Base-by-base conservation (phyloP, 2,888 invertebrate genomes). In the Himalopsyche tibetana region DNA sequence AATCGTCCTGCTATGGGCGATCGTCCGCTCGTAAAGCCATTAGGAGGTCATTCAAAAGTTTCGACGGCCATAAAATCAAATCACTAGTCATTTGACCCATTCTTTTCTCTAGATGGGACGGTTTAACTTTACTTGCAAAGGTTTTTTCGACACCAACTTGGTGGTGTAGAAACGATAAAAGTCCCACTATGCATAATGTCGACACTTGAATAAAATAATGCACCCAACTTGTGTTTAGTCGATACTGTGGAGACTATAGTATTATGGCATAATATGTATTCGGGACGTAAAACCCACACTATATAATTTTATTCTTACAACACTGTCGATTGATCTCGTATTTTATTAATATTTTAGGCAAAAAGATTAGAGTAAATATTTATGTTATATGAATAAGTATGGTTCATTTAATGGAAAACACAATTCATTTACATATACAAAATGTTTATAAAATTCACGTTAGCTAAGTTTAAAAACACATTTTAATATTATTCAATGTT, bases 21-120 rank as follows among this genome's bases (percentile, higher is more conserved):
- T 80, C 80, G 42, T 80, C 42, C 82, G 84, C 84, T 84, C 69
- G 86, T 86, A 84, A 86, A 84, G 86, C 84, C 86, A 84, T 86
- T 86, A 86, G 87, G 74, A 38, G 84, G 85, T 87, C 87, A 87
- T 87, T 87, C 83, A 87, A 84, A 86, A 86, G 45, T 85, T 87
- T 85, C 84, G 74, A 74, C 63, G 84, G 86, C 82, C 84, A 84
- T 87, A 87, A 87, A 87, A 87, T 85, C 83, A 63, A 87, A 87
- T 85, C 87, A 84, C 85, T 82, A 63, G 85, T 87, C 85, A 85
- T 87, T 87, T 87, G 84, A 38, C 82, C 83, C 82, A 86, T 84
- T 86, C 86, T 86, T 86, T 45, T 55, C 82, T 86, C 63, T 63
- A 15, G 63, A 63, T 63, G 63, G 63, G 63, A 63, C 63, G 63